Conservation (phyloP, 2,888 invertebrate species). For the Allacma fusca region DNA sequence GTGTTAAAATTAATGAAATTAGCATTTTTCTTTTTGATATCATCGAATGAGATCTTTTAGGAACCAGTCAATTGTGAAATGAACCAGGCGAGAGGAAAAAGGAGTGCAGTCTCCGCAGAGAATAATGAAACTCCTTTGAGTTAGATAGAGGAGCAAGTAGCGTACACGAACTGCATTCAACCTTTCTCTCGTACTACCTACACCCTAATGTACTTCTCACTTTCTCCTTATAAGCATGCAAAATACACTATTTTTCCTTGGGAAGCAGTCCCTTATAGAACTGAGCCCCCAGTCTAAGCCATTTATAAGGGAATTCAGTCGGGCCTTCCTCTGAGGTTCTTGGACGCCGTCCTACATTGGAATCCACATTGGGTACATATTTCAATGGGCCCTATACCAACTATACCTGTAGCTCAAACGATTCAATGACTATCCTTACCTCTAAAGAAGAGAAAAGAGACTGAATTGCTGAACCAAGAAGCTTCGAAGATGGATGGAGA, state of each 20-base stretch:
- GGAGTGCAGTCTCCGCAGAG: conserved; percentile 30
- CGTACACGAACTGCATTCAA: not conserved
- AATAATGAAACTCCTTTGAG: conserved; percentile 43
- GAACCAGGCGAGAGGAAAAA: conserved; percentile 40
- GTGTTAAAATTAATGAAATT: conserved; percentile 58
- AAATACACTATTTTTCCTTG: no score
- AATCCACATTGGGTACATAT: not conserved
- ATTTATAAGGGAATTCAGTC: no score
- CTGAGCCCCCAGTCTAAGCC: no score
- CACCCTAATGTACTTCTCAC: no score
- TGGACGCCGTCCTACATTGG: no score
- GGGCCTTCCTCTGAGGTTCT: no score
- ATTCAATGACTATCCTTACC: no score
- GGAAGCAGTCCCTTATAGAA: no score
- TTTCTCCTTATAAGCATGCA: no score
- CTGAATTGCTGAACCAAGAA: conserved; percentile 22
- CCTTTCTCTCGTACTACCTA: not conserved
- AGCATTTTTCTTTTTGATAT: conserved; percentile 55
- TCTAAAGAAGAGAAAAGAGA: not conserved
- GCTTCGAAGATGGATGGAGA: conserved; percentile 28
- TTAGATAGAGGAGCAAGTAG: not conserved
- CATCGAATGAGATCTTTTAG: conserved; percentile 40
- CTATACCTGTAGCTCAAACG: not conserved
- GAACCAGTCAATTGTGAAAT: conserved; percentile 47
- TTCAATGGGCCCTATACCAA: no score